A percentile compares a stretch with the other conserved stretches of the same genome.
Evolutionary conservation across 64 coral and sea anemone species (phyloP).

Genomic region (Anthopleura sola): DNA sequence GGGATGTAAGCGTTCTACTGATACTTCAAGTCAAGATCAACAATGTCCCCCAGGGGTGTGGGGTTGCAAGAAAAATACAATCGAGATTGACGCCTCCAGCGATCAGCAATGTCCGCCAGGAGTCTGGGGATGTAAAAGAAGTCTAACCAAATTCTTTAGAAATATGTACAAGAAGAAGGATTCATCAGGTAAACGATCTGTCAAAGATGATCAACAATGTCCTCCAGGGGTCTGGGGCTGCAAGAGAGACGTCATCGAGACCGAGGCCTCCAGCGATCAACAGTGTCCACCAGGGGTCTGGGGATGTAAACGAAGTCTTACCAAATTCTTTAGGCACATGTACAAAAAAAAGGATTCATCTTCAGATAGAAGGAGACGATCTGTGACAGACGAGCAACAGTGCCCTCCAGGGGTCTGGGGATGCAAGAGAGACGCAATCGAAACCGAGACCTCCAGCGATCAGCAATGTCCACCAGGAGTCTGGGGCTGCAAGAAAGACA

Average conservation of each 20-base stretch:
- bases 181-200: neutral
- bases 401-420: conserved; percentile 45
- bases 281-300: conserved; percentile 35
- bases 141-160: neutral
- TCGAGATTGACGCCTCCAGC: neutral
- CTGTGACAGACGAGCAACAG: neutral
- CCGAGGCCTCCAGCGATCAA: neutral
- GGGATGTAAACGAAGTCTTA: conserved; percentile 24
- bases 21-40: conserved; percentile 14
- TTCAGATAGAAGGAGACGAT: neutral
- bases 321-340: neutral
- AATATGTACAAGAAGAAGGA: neutral
- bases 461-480: conserved; percentile 30
- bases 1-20: conserved; percentile 36
- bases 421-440: conserved; percentile 19
- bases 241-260: conserved; percentile 6
- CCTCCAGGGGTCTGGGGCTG: conserved; percentile 43
- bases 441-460: neutral
- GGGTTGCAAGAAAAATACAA: conserved; percentile 40
- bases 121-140: conserved; percentile 57
- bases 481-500: conserved; percentile 45
- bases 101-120: conserved; percentile 35
- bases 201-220: conserved; percentile 11
- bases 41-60: conserved; percentile 43
- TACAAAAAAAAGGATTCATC: neutral